phyloP scores from a whole-genome alignment of 2,888 invertebrate species.

The Apamea monoglypha region DNA sequence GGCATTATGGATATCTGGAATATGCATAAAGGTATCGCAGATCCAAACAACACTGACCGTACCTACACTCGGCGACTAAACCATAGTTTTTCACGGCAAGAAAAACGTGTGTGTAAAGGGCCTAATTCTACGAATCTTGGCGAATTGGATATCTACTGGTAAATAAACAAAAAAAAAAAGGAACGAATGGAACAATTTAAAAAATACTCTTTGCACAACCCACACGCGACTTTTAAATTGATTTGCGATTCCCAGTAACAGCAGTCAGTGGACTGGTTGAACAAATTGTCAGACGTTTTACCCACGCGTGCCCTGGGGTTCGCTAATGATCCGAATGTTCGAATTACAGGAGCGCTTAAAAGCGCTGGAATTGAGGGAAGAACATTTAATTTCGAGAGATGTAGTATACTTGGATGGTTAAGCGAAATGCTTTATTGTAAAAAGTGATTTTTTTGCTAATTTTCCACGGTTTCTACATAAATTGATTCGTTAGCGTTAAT shows the following conservation, averaged over 20 bases:
- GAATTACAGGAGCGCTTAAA: slow-evolving; percentile 21
- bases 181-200: background rate
- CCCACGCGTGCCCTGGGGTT: slow-evolving; percentile 8
- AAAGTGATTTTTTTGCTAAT: background rate
- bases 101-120: too few species aligned
- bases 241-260: slow-evolving; percentile 34
- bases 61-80: too few species aligned
- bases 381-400: background rate
- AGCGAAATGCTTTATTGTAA: background rate
- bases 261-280: background rate
- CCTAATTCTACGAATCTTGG: too few species aligned
- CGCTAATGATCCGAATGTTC: slow-evolving; percentile 28
- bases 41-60: too few species aligned
- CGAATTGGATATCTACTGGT: too few species aligned
- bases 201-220: background rate
- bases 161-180: background rate
- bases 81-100: too few species aligned
- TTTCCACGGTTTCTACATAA: background rate
- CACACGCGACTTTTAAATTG: slow-evolving; percentile 32
- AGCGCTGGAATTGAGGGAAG: background rate
- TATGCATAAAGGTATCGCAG: too few species aligned
- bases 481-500: background rate
- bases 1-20: too few species aligned
- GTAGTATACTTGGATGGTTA: background rate
- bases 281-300: slow-evolving; percentile 25